Evolutionary conservation across 2,113 vertebrate genomes (phyloP).

Genomic region (Phrynosoma blainvillii): DNA sequence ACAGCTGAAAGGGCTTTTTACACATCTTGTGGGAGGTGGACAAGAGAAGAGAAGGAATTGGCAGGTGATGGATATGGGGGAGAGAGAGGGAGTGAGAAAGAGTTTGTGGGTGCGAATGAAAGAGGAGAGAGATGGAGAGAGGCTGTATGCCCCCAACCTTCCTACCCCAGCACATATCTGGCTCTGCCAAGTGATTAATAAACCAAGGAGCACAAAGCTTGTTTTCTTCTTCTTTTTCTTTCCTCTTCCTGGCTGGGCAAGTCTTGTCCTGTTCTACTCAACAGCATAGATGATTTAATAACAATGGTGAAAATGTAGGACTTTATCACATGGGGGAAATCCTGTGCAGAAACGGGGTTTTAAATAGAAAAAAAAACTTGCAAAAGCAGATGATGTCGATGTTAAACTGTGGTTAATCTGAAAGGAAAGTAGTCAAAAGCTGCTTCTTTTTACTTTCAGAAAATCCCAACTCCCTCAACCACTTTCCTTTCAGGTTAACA

Average conservation of each 20-base stretch:
- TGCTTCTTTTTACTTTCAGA: too few relatives aligned
- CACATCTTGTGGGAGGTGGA: constrained; percentile 45
- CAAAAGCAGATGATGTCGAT: too few relatives aligned
- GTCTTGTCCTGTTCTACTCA: not conserved
- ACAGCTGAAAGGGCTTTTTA: constrained; percentile 32
- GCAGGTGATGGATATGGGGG: constrained; percentile 77
- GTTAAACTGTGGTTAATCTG: too few relatives aligned
- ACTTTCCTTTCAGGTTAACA: too few relatives aligned
- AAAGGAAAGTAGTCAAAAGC: too few relatives aligned
- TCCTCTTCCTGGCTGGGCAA: not conserved
- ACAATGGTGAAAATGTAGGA: not conserved
- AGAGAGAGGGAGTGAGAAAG: constrained; percentile 62
- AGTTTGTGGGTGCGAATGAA: constrained; percentile 40
- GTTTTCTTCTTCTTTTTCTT: not conserved
- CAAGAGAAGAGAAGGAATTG: constrained; percentile 67
- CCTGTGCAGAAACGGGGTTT: too few relatives aligned
- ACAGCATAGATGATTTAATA: not conserved
- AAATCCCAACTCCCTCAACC: too few relatives aligned
- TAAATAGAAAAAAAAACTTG: too few relatives aligned
- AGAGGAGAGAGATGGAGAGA: constrained; percentile 69
- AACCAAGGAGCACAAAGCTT: constrained; percentile 71
- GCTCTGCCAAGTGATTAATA: constrained; percentile 76
- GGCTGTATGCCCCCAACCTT: constrained; percentile 60
- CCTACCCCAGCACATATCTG: constrained; percentile 57
- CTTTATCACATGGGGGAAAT: too few relatives aligned